Percentiles rank a stretch among this genome's conserved stretches.
Conservation (phyloP, 2,888 invertebrate species). For the Candidula unifasciata region DNA sequence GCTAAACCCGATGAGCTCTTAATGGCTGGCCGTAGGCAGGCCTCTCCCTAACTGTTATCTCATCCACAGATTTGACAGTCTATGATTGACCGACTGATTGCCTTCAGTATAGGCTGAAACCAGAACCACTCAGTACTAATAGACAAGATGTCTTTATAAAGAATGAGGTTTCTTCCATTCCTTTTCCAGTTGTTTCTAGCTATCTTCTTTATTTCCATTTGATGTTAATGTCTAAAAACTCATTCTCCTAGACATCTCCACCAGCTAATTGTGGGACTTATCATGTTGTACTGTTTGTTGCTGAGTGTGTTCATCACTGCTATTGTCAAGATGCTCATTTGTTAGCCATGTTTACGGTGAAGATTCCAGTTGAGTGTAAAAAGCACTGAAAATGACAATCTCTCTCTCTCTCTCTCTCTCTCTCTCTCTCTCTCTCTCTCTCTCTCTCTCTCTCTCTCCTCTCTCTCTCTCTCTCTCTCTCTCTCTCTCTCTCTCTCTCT, state of each 20-base stretch:
- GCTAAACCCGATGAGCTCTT: slow-evolving; percentile 1
- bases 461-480: background rate
- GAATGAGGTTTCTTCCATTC: background rate
- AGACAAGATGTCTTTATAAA: background rate
- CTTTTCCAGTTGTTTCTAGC: background rate
- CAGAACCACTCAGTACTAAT: background rate
- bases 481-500: background rate
- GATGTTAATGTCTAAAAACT: too few species aligned
- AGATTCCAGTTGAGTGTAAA: too few species aligned
- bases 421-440: slow-evolving; percentile 11
- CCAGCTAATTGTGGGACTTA: too few species aligned
- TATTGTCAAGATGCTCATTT: too few species aligned
- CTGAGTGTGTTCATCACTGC: too few species aligned
- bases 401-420: slow-evolving; percentile 16
- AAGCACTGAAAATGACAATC: background rate
- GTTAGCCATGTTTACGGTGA: too few species aligned
- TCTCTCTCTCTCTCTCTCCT: slow-evolving; percentile 3
- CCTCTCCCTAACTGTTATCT: background rate
- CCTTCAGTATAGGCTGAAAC: background rate
- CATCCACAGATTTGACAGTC: background rate
- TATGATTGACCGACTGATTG: slow-evolving; percentile 25
- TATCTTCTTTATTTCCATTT: background rate
- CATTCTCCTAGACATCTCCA: too few species aligned
- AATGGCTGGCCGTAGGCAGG: background rate
- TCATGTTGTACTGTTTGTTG: too few species aligned